Base-by-base conservation (phyloP, 2,888 invertebrate genomes). In the Pristionchus japonicus region DNA sequence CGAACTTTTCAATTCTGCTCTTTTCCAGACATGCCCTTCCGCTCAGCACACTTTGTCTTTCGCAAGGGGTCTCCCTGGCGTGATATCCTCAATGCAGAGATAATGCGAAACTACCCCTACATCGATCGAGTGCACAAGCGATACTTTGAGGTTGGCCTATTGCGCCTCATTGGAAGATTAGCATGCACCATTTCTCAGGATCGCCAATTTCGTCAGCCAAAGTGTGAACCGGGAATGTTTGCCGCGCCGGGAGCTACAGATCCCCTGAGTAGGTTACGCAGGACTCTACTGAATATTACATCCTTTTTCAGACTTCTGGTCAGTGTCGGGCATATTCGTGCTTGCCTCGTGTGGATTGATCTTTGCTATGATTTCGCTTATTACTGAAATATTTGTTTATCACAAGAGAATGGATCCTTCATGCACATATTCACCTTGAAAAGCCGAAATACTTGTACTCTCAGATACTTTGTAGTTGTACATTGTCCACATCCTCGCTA, bases 271-370 rank as follows among this genome's bases (percentile, higher is more conserved):
- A 34, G 1, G 40, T 57, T 57, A 49, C 1, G 23, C n/a, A 9
- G 43, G n/a, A n/a, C 23, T 23, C 57, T n/a, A 9, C 23, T 23
- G n/a, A 57, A 20, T 57, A 0, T 3, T 6, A 2, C n/a, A 2
- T 57, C 23, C 4, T 13, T 82, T 84, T 84, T 6, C 83, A 84
- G 83, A 84, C 23, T 84, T 84, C 61, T 84, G 83, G 83, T 52
- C 83, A 20, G 57, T 84, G 11, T 84, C 43, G n/a, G 83, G 83
- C 34, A 57, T 84, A 23, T 52, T 84, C n/a, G 57, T 61, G 34
- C 37, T 84, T 1, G 57, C 57, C 11, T n/a, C 83, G 1, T 52
- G 83, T 37, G 83, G 83, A 0, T 15, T 84, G 37, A 15, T 57
- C 0, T 57, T 84, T 34, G 23, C 83, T 1, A 49, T 40, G 31